Percentiles rank a stretch among this genome's conserved stretches.
These are phyloP conservation scores for Caenorhabditis macrosperma DNA, from an alignment of 2,888 invertebrate species.

Conservation along the genomic window DNA sequence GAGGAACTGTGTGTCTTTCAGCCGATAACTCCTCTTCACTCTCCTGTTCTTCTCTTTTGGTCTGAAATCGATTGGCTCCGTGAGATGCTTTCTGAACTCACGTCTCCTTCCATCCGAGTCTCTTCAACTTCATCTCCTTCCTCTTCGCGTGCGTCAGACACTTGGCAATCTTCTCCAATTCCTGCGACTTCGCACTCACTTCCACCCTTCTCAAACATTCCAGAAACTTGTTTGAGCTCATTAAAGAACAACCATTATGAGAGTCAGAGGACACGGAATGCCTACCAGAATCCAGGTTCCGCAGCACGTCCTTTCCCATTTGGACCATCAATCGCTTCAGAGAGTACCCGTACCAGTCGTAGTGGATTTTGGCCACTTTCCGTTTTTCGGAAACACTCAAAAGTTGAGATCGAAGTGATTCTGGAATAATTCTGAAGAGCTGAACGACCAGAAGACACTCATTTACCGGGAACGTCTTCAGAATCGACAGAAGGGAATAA, in stretches of 20 bases:
- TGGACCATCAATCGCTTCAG: slow-evolving; percentile 71
- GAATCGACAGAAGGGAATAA: background rate
- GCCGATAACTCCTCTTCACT: slow-evolving; percentile 28
- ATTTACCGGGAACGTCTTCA: slow-evolving; percentile 19
- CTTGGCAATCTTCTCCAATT: slow-evolving; percentile 63
- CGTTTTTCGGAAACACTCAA: slow-evolving; percentile 29
- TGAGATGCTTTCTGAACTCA: too few relatives aligned
- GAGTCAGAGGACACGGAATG: slow-evolving; percentile 11
- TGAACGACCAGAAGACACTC: background rate
- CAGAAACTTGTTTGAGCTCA: slow-evolving; percentile 47
- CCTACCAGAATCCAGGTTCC: slow-evolving; percentile 56
- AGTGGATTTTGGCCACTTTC: slow-evolving; percentile 66
- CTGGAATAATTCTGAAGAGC: slow-evolving; percentile 5
- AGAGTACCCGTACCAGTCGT: slow-evolving; percentile 69
- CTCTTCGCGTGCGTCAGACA: slow-evolving; percentile 64
- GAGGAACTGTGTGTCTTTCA: slow-evolving; percentile 13
- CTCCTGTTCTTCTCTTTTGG: background rate
- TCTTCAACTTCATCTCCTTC: slow-evolving; percentile 34
- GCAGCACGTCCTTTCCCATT: slow-evolving; percentile 63
- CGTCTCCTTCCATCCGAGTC: slow-evolving; percentile 32
- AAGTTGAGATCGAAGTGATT: slow-evolving; percentile 40
- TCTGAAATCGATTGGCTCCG: too few relatives aligned
- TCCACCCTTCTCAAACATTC: slow-evolving; percentile 30
- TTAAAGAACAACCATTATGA: slow-evolving; percentile 37
- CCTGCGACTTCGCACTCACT: slow-evolving; percentile 60